Evolutionary conservation across 2,113 vertebrate species (phyloP), one percentile per base, ranked within the genome.

Genomic region (Pithys albifrons): DNA sequence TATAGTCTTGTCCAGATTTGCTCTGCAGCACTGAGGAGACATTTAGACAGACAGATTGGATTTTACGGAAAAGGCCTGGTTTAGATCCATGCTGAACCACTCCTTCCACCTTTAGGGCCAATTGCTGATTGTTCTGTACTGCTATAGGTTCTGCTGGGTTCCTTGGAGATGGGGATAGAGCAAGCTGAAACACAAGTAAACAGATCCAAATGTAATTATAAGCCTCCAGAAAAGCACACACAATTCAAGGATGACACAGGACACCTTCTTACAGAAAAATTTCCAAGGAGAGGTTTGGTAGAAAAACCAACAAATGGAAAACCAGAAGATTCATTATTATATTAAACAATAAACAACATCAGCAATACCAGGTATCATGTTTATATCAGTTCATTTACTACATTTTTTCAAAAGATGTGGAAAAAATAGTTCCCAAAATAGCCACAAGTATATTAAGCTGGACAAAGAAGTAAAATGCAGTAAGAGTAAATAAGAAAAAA

Each of bases 101-200:
- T 7, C 99, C 99, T 89, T 99, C 99, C 43, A 99, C 99, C 95
- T 99, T 99, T 19, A 99, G 97, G 1, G 99, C 98, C 97, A 99
- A 80, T 31, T 99, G 99, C 97, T 99, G 99, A 93, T 97, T 99
- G 94, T 98, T 99, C 97, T 99, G 99, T 37, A 99, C 98, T 2
- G 99, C 98, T 95, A 99, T 99, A 22, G 99, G 99, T 91, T 99
- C 99, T 25, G 98, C 98, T 16, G 98, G 98, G 25, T 98, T 99
- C 77, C 99, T 99, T 1, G 99, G 99, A 10, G 99, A 99, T 1
- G 99, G 99, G 10, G 99, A 99, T 3, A 99, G 97, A 54, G 99
- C 99, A 20, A 99, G 99, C 99, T 99, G 95, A 39, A 97, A 94
- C 20, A 79, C 15, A 94, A 66, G 49, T 13, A 25, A 66, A 64